Evolutionary conservation across 2,888 invertebrate species (phyloP).

Genomic region (Acrobasis repandana): DNA sequence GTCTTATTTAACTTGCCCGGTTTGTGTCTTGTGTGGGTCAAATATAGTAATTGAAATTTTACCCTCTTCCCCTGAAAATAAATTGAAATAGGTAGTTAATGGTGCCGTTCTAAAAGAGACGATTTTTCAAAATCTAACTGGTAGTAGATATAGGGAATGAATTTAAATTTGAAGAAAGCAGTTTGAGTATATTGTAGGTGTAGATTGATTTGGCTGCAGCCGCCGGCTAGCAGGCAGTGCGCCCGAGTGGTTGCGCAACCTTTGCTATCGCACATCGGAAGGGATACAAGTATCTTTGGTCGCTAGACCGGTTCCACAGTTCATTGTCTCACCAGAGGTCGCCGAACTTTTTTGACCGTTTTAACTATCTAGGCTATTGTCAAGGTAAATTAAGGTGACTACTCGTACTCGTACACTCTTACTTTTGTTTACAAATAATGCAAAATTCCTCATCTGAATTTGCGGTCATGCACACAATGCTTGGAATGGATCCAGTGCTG

Average conservation of each 20-base stretch:
- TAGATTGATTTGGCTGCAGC: background rate
- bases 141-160: background rate
- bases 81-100: no score
- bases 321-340: constrained; percentile 63
- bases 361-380: constrained; percentile 41
- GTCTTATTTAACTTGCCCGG: no score
- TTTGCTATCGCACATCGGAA: constrained; percentile 14
- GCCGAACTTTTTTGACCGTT: constrained; percentile 54
- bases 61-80: no score
- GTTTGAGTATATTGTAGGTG: background rate
- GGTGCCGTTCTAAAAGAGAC: no score
- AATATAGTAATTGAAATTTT: no score
- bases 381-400: constrained; percentile 39
- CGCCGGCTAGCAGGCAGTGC: background rate
- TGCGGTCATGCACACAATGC: constrained; percentile 28
- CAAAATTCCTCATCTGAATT: constrained; percentile 10
- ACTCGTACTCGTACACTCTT: no score
- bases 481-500: constrained; percentile 43
- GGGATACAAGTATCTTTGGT: constrained; percentile 38
- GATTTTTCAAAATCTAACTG: no score
- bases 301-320: constrained; percentile 59
- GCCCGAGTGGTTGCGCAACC: constrained; percentile 21
- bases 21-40: no score
- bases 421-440: constrained; percentile 38
- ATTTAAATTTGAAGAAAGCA: constrained; percentile 8